Percentiles rank a stretch among this genome's conserved stretches.
phyloP scores from a whole-genome alignment of 1,140 invertebrate species.

The Oscheius sp. region DNA sequence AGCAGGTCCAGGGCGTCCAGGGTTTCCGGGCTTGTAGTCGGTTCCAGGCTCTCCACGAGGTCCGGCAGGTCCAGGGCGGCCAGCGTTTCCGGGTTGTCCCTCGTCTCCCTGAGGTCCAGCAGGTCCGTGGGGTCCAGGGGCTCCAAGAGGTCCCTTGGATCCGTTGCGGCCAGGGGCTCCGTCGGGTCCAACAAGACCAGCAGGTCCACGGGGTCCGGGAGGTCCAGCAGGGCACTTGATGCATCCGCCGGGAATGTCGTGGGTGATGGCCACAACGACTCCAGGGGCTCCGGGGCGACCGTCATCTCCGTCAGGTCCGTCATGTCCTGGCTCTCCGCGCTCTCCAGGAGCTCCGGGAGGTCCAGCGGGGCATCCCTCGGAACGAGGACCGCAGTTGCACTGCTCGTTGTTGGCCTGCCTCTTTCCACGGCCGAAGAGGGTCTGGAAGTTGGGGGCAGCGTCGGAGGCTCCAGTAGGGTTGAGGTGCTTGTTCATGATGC shows the following conservation, averaged over 20 bases:
- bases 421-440: constrained; percentile 30
- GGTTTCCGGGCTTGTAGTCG: constrained; percentile 20
- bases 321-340: constrained; percentile 27
- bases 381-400: constrained; percentile 34
- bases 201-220: constrained; percentile 30
- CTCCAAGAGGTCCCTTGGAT: constrained; percentile 22
- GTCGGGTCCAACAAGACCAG: constrained; percentile 21
- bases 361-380: constrained; percentile 34
- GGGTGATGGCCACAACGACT: constrained; percentile 21
- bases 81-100: constrained; percentile 27
- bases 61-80: constrained; percentile 34
- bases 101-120: too few relatives aligned
- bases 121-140: constrained; percentile 23
- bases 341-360: constrained; percentile 41
- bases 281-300: constrained; percentile 36
- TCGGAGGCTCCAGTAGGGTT: constrained; percentile 25
- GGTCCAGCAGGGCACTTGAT: constrained; percentile 37
- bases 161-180: constrained; percentile 31
- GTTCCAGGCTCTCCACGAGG: constrained; percentile 34
- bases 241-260: constrained; percentile 32
- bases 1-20: constrained; percentile 31
- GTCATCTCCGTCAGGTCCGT: constrained; percentile 31
- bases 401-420: constrained; percentile 18
- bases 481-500: constrained; percentile 29
- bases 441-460: constrained; percentile 27